Percentiles rank a stretch among this genome's conserved stretches.
These are phyloP conservation scores for Oxycera nigricornis DNA, from an alignment of 2,888 invertebrate genomes.

Conservation along the genomic window DNA sequence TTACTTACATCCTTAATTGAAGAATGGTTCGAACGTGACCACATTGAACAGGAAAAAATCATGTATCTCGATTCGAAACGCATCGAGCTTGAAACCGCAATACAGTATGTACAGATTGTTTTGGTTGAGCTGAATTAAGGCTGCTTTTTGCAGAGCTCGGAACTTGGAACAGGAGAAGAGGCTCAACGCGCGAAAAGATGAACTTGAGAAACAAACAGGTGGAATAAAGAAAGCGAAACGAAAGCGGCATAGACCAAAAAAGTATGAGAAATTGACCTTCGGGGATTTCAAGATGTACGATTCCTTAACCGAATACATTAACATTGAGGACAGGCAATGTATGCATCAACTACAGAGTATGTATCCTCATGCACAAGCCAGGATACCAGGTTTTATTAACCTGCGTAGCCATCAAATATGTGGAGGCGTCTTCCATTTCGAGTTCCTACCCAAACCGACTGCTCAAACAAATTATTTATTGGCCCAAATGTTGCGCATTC, in stretches of 20 bases:
- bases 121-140: background rate
- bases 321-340: background rate
- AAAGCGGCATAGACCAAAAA: background rate
- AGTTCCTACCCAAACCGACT: background rate
- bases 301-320: background rate
- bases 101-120: too few relatives aligned
- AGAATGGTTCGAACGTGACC: background rate
- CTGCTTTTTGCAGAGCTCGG: background rate
- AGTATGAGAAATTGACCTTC: background rate
- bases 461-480: background rate
- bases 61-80: background rate
- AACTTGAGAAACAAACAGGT: too few relatives aligned
- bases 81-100: background rate
- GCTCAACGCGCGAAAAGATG: background rate
- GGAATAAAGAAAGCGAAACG: too few relatives aligned
- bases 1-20: background rate
- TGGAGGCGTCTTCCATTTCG: slow-evolving; percentile 5
- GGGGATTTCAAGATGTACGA: background rate
- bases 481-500: background rate
- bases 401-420: slow-evolving; percentile 8
- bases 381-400: background rate
- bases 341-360: background rate
- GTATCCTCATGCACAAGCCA: background rate
- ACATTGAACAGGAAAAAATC: background rate
- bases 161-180: background rate